A percentile compares a stretch with the other conserved stretches of the same genome.
phyloP scores from a whole-genome alignment of 2,113 vertebrate genomes.

The Lota lota region DNA sequence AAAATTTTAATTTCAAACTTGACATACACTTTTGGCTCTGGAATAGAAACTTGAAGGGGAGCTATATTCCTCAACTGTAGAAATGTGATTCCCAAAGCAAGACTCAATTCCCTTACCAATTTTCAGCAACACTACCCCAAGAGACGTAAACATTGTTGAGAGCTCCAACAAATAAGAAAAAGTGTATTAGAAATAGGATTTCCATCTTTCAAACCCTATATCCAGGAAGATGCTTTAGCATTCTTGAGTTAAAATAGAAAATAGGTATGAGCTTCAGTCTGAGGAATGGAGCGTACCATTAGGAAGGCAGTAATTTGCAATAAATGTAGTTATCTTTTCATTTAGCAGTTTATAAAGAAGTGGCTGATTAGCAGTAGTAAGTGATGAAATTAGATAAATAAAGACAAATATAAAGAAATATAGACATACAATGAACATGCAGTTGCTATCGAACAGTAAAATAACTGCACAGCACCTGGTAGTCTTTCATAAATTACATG shows the following conservation, averaged over 20 bases:
- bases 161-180: slow-evolving; percentile 59
- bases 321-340: too few relatives aligned
- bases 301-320: too few relatives aligned
- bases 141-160: slow-evolving; percentile 66
- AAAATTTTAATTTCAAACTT: slow-evolving; percentile 58
- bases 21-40: slow-evolving; percentile 35
- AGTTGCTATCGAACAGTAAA: too few relatives aligned
- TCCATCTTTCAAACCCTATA: slow-evolving; percentile 48
- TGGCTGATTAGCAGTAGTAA: too few relatives aligned
- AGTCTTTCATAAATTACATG: too few relatives aligned
- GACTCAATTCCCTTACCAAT: slow-evolving; percentile 68
- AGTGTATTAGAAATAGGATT: slow-evolving; percentile 52
- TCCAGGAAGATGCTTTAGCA: slow-evolving; percentile 39
- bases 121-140: slow-evolving; percentile 69
- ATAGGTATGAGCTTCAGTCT: slow-evolving; percentile 1
- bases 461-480: too few relatives aligned
- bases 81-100: slow-evolving; percentile 56
- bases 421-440: too few relatives aligned
- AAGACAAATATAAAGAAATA: too few relatives aligned
- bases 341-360: too few relatives aligned
- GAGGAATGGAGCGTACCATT: too few relatives aligned
- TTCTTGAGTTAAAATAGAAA: background rate
- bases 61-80: slow-evolving; percentile 57
- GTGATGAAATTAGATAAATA: too few relatives aligned
- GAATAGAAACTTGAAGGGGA: slow-evolving; percentile 57